A percentile compares a stretch with the other conserved stretches of the same genome.
Conservation (phyloP, 2,113 vertebrate species). For the Elephantulus edwardii region DNA sequence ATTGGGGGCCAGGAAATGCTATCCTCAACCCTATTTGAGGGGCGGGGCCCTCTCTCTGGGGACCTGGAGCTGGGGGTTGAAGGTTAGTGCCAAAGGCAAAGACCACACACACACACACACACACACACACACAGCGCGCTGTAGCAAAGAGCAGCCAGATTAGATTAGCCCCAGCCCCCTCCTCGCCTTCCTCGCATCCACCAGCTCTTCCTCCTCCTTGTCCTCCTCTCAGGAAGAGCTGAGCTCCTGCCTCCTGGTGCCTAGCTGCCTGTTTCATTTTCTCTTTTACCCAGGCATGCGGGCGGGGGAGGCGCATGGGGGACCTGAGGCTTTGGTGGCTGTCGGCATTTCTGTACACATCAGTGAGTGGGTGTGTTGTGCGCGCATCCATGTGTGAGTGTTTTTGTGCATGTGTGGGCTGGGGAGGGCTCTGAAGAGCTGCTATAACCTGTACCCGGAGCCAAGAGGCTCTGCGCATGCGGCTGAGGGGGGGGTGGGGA, state of each 20-base stretch:
- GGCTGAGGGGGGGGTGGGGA: slow-evolving; percentile 50
- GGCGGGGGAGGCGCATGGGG: neutral
- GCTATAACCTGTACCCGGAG: slow-evolving; percentile 48
- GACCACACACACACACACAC: neutral
- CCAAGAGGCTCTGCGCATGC: slow-evolving; percentile 69
- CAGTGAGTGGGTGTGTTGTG: slow-evolving; percentile 76
- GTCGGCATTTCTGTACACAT: slow-evolving; percentile 61
- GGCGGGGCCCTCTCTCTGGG: neutral
- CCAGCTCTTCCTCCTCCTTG: neutral
- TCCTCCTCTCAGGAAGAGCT: slow-evolving; percentile 17
- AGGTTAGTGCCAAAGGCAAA: slow-evolving; percentile 23
- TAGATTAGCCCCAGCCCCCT: neutral
- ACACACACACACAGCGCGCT: too few relatives aligned
- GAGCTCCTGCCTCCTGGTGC: neutral
- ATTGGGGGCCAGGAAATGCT: slow-evolving; percentile 9
- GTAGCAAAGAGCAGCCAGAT: neutral
- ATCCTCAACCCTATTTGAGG: neutral
- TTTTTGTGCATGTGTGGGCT: slow-evolving; percentile 76
- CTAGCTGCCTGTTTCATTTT: slow-evolving; percentile 67
- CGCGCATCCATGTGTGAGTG: slow-evolving; percentile 69
- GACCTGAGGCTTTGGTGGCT: slow-evolving; percentile 61
- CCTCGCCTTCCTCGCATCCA: neutral
- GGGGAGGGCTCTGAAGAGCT: slow-evolving; percentile 70
- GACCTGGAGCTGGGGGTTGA: neutral
- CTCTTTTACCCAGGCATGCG: slow-evolving; percentile 51